Base-by-base conservation (phyloP, 2,888 invertebrate genomes). In the Cenopis cana region DNA sequence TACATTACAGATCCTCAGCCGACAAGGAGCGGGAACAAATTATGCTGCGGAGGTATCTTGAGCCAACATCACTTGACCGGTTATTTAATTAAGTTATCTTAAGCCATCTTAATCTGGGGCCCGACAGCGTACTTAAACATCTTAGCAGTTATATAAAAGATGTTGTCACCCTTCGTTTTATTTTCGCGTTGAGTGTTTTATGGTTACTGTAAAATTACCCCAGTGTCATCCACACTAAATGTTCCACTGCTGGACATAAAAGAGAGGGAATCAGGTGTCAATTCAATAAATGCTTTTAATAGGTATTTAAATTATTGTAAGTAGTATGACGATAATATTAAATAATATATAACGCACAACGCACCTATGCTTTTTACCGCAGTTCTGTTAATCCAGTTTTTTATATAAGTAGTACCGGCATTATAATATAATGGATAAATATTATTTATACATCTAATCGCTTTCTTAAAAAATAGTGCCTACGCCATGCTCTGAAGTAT, bases 81-180 rank as follows among this genome's bases (percentile, higher is more conserved):
- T 67, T 56, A 71, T 67, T 71, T 71, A 71, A 71, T 67, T 71
- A 71, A 66, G 70, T 70, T 70, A 70, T 71, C 71, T 67, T 60
- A 49, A 67, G 71, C 66, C 55, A 71, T 71, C 71, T 71, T 71
- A 67, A 67, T 71, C 66, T 49, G 55, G 38, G 55, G 1, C 61
- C 49, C 66, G 61, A 67, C 71, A 49, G 60, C 67, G 54, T 67
- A 29, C 55, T 67, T 61, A 38, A 67, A 49, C 60, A 71, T 60
- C 71, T 71, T 67, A 67, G 54, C 55, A 50, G 66, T 61, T 17
- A n/a, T n/a, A n/a, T n/a, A 55, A 61, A 71, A 71, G 65, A 52
- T 14, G 54, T 38, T 36, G 17, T n/a, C 36, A 62, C 36, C n/a
- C 17, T 20, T 56, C 49, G 17, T 62, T 62, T 49, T 20, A 24